Conservation (phyloP, 2,888 invertebrate species). For the Cryptocheilus praepositus region DNA sequence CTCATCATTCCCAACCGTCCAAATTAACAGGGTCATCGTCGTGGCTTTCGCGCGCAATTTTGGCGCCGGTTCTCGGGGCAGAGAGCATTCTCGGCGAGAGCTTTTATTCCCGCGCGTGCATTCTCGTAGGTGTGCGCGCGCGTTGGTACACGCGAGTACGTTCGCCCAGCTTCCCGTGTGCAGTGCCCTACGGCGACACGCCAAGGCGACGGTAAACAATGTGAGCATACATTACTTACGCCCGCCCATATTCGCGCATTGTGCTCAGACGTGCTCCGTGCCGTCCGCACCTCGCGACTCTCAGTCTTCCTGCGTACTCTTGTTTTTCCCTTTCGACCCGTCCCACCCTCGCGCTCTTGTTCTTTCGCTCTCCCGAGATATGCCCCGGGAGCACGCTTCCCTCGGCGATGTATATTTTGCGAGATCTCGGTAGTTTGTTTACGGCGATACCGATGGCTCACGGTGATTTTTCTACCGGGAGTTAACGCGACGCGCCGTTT, state of each 20-base stretch:
- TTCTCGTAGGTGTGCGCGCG: conserved; percentile 5
- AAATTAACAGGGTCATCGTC: too few species aligned
- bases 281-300: conserved; percentile 14
- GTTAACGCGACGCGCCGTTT: too few species aligned
- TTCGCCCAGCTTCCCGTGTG: conserved; percentile 40
- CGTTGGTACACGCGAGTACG: conserved; percentile 35
- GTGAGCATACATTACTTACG: conserved; percentile 63
- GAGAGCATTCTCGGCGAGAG: conserved; percentile 87
- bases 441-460: too few species aligned
- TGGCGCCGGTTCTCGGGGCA: background rate
- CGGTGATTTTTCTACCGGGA: too few species aligned
- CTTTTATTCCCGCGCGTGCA: conserved; percentile 73
- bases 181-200: conserved; percentile 55
- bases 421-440: too few species aligned
- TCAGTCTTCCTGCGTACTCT: conserved; percentile 13
- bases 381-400: background rate
- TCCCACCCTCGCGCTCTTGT: background rate
- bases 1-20: too few species aligned
- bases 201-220: conserved; percentile 66
- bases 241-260: conserved; percentile 58
- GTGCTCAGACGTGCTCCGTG: conserved; percentile 30
- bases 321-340: background rate
- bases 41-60: too few species aligned
- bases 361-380: background rate
- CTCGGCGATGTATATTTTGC: too few species aligned